A percentile compares a stretch with the other conserved stretches of the same genome.
These are phyloP conservation scores for Sarcophaga caerulescens DNA, from an alignment of 2,888 invertebrate species.

Conservation along the genomic window DNA sequence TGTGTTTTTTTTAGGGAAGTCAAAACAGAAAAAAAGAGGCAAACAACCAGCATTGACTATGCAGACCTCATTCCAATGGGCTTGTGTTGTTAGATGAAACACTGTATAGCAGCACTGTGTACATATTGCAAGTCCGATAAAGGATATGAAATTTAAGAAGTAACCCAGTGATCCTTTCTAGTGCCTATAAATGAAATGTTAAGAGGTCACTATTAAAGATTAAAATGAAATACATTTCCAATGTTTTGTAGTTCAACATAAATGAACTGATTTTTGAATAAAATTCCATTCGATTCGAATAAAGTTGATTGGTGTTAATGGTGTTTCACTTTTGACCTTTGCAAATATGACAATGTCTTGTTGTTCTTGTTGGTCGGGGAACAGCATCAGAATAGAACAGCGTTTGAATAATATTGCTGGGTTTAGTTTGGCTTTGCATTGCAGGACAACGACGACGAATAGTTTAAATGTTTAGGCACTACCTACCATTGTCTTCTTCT, in stretches of 20 bases:
- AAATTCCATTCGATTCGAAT: too few relatives aligned
- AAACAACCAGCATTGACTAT: neutral
- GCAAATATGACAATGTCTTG: too few relatives aligned
- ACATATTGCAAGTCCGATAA: neutral
- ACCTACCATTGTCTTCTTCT: neutral
- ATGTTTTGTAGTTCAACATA: too few relatives aligned
- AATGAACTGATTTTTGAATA: too few relatives aligned
- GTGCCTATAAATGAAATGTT: too few relatives aligned
- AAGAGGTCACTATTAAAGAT: too few relatives aligned
- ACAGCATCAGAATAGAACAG: neutral
- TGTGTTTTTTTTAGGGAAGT: neutral
- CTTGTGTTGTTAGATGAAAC: neutral
- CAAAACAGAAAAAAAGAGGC: neutral
- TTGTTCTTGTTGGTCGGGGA: too few relatives aligned
- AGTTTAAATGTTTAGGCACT: slow-evolving; percentile 26
- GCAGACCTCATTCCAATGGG: neutral
- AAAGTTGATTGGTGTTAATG: too few relatives aligned
- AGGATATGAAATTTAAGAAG: neutral
- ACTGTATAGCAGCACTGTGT: neutral
- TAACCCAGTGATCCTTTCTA: neutral
- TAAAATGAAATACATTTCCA: too few relatives aligned
- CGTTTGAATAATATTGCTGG: neutral
- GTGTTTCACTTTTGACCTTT: too few relatives aligned
- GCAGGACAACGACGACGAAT: neutral
- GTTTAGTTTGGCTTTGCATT: neutral